Conservation (phyloP, 2,113 vertebrate species). For the Eulemur macaco region DNA sequence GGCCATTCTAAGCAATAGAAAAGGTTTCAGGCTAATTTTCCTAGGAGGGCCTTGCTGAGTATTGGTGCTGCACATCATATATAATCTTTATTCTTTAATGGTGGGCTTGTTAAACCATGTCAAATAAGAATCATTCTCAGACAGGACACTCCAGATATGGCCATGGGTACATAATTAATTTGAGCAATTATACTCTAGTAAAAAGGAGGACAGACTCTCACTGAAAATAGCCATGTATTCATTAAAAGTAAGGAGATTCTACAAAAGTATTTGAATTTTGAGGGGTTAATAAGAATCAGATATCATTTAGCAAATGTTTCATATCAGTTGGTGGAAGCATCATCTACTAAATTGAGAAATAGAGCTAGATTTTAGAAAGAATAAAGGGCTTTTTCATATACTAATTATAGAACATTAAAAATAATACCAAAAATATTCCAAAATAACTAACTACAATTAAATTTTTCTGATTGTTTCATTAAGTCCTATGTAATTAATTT, state of each 20-base stretch:
- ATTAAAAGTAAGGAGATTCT: neutral
- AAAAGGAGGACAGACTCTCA: neutral
- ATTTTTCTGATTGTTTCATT: neutral
- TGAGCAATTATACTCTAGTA: neutral
- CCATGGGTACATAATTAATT: neutral
- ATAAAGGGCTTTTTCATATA: neutral
- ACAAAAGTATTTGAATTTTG: neutral
- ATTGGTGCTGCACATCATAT: neutral
- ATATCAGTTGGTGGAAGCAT: neutral
- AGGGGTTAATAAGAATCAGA: neutral
- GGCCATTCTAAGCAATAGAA: neutral
- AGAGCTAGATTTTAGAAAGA: neutral
- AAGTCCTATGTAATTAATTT: constrained; percentile 7
- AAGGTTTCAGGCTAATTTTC: neutral
- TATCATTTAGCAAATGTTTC: neutral
- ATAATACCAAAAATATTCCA: neutral
- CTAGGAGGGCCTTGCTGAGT: neutral
- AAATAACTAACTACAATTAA: neutral
- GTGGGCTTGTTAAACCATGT: neutral
- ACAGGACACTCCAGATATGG: neutral
- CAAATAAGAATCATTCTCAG: neutral
- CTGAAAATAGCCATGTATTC: neutral
- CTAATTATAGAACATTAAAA: neutral
- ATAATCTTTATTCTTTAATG: neutral
- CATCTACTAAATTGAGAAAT: neutral